These are phyloP conservation scores for Poicephalus meyeri DNA, from an alignment of 2,113 vertebrate species.

Conservation along the genomic window DNA sequence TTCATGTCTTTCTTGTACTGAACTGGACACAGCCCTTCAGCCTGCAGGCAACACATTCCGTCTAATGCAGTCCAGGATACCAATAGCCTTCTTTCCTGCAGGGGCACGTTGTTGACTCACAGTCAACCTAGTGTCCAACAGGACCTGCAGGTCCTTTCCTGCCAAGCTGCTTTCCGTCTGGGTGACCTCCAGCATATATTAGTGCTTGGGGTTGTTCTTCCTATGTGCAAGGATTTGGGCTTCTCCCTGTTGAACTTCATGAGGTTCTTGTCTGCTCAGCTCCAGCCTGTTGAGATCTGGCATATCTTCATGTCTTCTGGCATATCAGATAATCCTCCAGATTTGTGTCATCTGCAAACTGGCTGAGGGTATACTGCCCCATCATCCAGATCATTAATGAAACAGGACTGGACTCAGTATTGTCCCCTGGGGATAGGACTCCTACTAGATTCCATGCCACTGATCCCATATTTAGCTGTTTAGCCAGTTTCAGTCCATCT, in stretches of 20 bases:
- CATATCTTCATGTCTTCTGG: no score
- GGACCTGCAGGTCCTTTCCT: not conserved
- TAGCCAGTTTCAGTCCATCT: not conserved
- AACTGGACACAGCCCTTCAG: no score
- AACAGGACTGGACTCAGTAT: not conserved
- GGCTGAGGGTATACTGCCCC: not conserved
- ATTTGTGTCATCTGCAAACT: not conserved
- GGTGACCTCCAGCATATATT: not conserved
- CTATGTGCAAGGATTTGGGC: not conserved
- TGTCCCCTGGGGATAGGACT: not conserved
- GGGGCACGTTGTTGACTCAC: not conserved
- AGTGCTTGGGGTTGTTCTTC: not conserved
- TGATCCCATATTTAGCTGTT: not conserved
- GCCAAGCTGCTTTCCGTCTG: not conserved
- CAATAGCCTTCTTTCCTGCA: not conserved
- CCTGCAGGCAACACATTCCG: not conserved
- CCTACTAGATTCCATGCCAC: not conserved
- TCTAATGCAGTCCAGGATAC: not conserved
- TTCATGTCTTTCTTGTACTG: not conserved
- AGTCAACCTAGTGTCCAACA: not conserved
- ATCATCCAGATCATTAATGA: not conserved
- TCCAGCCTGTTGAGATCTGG: not conserved
- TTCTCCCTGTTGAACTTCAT: not conserved
- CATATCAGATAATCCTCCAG: not conserved
- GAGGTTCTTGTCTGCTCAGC: not conserved